These are phyloP conservation scores for Eupithecia insigniata DNA, from an alignment of 2,888 invertebrate genomes.

Conservation along the genomic window DNA sequence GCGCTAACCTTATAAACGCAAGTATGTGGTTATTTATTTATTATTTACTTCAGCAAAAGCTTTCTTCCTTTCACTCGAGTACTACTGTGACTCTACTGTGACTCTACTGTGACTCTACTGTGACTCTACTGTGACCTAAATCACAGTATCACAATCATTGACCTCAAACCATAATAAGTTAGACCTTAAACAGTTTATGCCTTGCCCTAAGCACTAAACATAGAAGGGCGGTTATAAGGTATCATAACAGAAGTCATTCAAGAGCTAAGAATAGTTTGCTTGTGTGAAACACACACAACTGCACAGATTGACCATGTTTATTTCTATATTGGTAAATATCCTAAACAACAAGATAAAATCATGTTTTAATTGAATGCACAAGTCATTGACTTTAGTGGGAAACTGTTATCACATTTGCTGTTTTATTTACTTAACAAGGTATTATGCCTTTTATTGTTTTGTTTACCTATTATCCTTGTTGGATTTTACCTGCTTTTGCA, in stretches of 20 bases:
- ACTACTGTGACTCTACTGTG: neutral
- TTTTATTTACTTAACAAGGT: conserved; percentile 3
- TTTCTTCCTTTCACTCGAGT: neutral
- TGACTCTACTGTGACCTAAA: neutral
- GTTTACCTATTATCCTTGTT: neutral
- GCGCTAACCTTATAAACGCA: conserved; percentile 95
- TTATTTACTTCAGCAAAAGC: neutral
- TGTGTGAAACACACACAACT: too few species aligned
- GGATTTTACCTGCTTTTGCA: conserved; percentile 2
- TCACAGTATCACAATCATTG: neutral
- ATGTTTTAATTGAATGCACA: neutral
- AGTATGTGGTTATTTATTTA: conserved; percentile 81
- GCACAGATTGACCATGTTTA: neutral
- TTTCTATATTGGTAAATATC: neutral
- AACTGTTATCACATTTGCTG: neutral
- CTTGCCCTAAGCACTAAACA: neutral
- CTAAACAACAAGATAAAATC: neutral
- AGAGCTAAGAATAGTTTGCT: neutral
- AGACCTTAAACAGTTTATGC: neutral
- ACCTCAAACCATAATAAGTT: neutral
- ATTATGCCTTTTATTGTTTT: neutral
- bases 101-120: neutral
- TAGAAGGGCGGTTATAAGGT: neutral
- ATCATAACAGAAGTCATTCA: neutral
- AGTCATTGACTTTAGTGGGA: neutral